Base-by-base conservation (phyloP, 1,140 invertebrate species). In the Metaphire vulgaris region DNA sequence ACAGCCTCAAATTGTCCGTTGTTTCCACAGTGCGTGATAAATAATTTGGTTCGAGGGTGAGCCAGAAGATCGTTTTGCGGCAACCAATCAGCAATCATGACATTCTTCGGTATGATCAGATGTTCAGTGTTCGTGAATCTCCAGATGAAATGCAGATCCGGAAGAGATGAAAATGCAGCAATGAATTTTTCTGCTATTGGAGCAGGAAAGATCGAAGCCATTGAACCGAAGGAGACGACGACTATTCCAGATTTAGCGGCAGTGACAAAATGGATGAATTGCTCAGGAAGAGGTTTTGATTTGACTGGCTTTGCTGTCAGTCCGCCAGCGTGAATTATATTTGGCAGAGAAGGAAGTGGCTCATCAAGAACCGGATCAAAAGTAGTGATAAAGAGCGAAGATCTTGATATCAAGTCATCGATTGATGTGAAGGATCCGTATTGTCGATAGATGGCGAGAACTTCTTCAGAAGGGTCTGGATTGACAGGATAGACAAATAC, bases 51-150 rank as follows among this genome's bases (percentile, higher is more conserved):
- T 15, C 80, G 79, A 1, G 78, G 77, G 72, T 82, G 81, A 89
- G 89, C 91, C 56, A 93, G 86, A 33, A 94, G 88, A 82, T 93
- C 92, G 81, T 93, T 92, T 83, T 94, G 92, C 0, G 92, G 92
- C 79, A 92, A 85, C 92, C 92, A 56, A 21, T 21, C 21, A 6
- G 6, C 41, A 21, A 56, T 6, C 21, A 6, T 56, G 21, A 56
- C 41, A 56, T 56, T 56, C 6, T 6, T 21, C 6, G 41, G 41
- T 6, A 56, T 21, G 6, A 21, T 56, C 41, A 56, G 41, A 21
- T 56, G 6, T 6, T 56, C 41, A 6, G 41, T 56, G 21, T 56
- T 56, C 41, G 6, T 6, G 41, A 56, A 56, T 56, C 21, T 56
- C 6, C 6, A 56, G 6, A 56, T 12, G 41, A 56, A 6, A 12